These are phyloP conservation scores for Busseola fusca DNA, from an alignment of 2,888 invertebrate genomes.

Conservation along the genomic window DNA sequence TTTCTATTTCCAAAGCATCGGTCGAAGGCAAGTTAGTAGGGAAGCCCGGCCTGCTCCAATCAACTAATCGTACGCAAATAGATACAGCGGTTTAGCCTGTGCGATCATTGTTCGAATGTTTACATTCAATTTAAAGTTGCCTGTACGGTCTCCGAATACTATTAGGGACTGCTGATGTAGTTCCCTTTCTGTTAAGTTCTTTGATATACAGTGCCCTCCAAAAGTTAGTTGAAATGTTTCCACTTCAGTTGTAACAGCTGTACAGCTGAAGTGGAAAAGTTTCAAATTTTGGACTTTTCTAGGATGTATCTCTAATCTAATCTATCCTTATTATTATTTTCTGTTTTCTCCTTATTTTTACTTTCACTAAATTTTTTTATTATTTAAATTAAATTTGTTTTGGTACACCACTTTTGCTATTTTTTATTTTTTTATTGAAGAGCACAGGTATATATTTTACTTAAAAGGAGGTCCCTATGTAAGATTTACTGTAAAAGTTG, in stretches of 20 bases:
- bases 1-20: conserved; percentile 70
- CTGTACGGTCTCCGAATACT: conserved; percentile 36
- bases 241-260: neutral
- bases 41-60: conserved; percentile 46
- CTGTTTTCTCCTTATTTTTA: too few relatives aligned
- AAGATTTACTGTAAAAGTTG: too few relatives aligned
- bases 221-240: neutral
- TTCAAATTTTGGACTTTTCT: too few relatives aligned
- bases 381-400: too few relatives aligned
- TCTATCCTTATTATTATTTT: too few relatives aligned
- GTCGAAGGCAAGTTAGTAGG: conserved; percentile 46
- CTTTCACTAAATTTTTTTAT: too few relatives aligned
- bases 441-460: too few relatives aligned
- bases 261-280: neutral
- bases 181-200: conserved; percentile 24
- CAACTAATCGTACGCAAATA: conserved; percentile 61
- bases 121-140: conserved; percentile 57
- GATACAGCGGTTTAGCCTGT: conserved; percentile 54
- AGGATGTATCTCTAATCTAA: too few relatives aligned
- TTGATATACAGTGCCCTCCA: neutral
- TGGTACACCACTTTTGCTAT: too few relatives aligned
- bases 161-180: conserved; percentile 21
- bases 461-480: too few relatives aligned
- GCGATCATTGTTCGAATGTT: conserved; percentile 52
- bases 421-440: too few relatives aligned